These are phyloP conservation scores for Dipus sagitta DNA, from an alignment of 2,797 vertebrate genomes.

Conservation along the genomic window DNA sequence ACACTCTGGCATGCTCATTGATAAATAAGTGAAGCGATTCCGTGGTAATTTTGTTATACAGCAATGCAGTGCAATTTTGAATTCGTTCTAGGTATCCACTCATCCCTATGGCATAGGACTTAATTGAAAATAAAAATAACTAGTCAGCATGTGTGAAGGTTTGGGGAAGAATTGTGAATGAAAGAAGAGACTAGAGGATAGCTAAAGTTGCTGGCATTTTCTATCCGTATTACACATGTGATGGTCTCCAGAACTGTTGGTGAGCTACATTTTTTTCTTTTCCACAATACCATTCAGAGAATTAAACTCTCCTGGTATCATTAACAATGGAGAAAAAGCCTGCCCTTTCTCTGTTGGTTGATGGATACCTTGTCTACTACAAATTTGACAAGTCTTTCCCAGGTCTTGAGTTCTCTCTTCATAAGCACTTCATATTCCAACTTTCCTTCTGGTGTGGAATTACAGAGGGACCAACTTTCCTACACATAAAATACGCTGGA, in stretches of 20 bases:
- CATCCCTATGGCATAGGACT: neutral
- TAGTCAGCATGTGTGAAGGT: neutral
- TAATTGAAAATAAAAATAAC: neutral
- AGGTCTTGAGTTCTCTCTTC: neutral
- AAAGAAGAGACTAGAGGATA: neutral
- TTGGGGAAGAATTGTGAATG: neutral
- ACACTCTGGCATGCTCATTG: conserved; percentile 39
- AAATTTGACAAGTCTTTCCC: neutral
- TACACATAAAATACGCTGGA: conserved; percentile 5
- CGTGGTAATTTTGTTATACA: neutral
- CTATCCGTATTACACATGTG: conserved; percentile 26
- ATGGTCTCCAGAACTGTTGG: neutral
- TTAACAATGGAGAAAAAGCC: neutral
- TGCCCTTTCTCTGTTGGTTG: neutral
- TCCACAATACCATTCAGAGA: neutral
- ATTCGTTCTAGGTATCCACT: neutral
- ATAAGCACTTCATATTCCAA: neutral
- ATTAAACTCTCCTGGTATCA: neutral
- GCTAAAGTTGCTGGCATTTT: neutral
- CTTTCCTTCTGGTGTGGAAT: neutral
- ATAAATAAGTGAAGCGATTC: conserved; percentile 61
- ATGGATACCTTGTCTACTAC: neutral
- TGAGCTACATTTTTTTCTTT: neutral
- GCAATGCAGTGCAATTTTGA: neutral
- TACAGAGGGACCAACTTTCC: neutral